Evolutionary conservation across 1,140 invertebrate genomes (phyloP).

Genomic region (Venturia canescens): DNA sequence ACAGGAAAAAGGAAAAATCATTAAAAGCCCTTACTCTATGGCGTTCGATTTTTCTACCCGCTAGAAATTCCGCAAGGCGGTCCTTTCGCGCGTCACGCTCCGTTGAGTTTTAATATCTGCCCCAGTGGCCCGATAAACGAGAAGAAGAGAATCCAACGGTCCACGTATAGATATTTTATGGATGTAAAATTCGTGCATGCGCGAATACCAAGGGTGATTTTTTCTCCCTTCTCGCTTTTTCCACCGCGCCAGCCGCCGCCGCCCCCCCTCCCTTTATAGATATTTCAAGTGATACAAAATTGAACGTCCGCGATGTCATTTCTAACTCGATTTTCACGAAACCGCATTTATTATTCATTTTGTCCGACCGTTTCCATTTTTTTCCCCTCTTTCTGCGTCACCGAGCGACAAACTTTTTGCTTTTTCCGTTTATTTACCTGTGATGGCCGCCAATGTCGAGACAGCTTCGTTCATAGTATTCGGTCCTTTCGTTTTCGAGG

Average conservation of each 20-base stretch:
- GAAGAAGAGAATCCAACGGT: constrained; percentile 9
- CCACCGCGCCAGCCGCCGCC: no score
- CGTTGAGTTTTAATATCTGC: constrained; percentile 40
- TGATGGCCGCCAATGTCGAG: not conserved
- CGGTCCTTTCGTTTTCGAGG: constrained; percentile 7
- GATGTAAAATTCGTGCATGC: not conserved
- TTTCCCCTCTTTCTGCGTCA: not conserved
- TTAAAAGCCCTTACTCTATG: not conserved
- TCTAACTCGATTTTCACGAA: no score
- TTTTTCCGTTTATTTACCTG: constrained; percentile 9
- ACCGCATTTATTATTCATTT: no score
- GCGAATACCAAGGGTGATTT: not conserved
- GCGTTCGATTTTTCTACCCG: constrained; percentile 21
- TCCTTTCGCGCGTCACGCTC: constrained; percentile 33
- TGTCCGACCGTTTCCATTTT: no score
- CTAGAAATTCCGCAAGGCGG: constrained; percentile 35
- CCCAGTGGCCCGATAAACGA: constrained; percentile 40
- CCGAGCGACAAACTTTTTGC: not conserved
- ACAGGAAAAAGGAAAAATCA: not conserved
- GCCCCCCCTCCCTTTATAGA: no score
- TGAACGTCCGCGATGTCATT: no score
- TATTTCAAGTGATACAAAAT: no score
- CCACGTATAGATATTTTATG: constrained; percentile 18
- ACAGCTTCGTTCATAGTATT: constrained; percentile 9
- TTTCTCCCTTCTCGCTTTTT: no score